Evolutionary conservation across 2,113 vertebrate genomes (phyloP).

Genomic region (Halichoerus grypus): DNA sequence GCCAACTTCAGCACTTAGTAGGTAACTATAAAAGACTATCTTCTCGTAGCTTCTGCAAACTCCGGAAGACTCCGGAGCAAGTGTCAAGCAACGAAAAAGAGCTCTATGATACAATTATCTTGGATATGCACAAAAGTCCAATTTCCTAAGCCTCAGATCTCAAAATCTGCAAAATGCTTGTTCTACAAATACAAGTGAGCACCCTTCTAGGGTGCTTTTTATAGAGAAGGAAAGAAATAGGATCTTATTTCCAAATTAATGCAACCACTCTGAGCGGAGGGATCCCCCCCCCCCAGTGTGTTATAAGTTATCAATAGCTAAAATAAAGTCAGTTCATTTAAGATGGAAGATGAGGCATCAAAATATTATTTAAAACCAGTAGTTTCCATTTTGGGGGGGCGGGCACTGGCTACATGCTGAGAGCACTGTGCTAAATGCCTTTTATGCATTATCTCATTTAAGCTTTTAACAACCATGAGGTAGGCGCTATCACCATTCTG

Average conservation of each 20-base stretch:
- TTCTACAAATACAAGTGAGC: background rate
- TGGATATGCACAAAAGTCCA: background rate
- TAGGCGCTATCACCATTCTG: background rate
- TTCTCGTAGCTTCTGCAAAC: background rate
- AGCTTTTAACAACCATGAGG: background rate
- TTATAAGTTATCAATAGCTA: background rate
- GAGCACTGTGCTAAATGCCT: background rate
- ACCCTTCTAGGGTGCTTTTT: background rate
- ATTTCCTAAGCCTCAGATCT: background rate
- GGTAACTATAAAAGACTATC: background rate
- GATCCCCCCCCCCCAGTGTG: fast-evolving
- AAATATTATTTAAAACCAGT: background rate
- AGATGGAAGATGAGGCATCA: background rate
- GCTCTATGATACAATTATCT: background rate
- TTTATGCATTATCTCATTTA: background rate
- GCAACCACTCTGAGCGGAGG: background rate
- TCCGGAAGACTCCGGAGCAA: background rate
- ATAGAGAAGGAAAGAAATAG: background rate
- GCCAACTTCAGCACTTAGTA: background rate
- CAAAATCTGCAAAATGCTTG: background rate
- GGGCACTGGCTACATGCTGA: background rate
- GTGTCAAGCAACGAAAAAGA: background rate
- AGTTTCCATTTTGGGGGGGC: background rate
- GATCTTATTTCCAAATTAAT: slow-evolving; percentile 28
- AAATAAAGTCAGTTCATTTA: slow-evolving; percentile 4